Conservation (phyloP, 2,888 invertebrate species). For the Sarcophaga variegata region DNA sequence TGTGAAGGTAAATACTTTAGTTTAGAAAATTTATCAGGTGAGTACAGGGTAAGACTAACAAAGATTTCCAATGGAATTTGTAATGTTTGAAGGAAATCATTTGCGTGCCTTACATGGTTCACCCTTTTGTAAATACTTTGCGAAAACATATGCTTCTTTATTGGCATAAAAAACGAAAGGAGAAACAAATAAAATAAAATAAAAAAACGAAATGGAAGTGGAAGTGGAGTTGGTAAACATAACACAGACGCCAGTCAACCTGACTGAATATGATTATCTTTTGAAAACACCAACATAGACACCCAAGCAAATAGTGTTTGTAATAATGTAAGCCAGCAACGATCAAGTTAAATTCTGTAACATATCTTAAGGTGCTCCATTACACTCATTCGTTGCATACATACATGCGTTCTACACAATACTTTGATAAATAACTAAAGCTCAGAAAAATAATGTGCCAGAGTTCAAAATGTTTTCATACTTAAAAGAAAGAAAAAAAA, state of each 20-base stretch:
- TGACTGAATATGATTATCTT: conserved; percentile 68
- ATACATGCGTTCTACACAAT: background rate
- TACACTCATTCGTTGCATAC: conserved; percentile 12
- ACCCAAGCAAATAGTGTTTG: conserved; percentile 10
- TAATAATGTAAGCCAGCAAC: background rate
- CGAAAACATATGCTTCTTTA: conserved; percentile 2
- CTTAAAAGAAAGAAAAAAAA: conserved; percentile 25
- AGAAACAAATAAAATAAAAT: background rate
- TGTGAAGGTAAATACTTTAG: conserved; percentile 40
- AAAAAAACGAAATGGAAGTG: background rate
- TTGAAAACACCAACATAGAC: conserved; percentile 28
- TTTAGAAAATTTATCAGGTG: conserved; percentile 56
- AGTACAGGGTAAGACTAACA: background rate
- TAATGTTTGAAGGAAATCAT: no score
- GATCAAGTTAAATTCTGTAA: conserved; percentile 46
- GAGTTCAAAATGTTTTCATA: conserved; percentile 43
- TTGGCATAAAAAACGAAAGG: conserved; percentile 13
- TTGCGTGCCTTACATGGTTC: no score
- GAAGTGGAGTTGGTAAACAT: background rate
- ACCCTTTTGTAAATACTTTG: background rate
- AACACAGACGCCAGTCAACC: conserved; percentile 66
- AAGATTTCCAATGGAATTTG: no score
- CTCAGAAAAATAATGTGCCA: conserved; percentile 35
- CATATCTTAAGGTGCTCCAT: conserved; percentile 32
- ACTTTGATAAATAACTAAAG: conserved; percentile 33